Conservation (phyloP, 2,113 vertebrate genomes). For the Microcebus ravelobensis region DNA sequence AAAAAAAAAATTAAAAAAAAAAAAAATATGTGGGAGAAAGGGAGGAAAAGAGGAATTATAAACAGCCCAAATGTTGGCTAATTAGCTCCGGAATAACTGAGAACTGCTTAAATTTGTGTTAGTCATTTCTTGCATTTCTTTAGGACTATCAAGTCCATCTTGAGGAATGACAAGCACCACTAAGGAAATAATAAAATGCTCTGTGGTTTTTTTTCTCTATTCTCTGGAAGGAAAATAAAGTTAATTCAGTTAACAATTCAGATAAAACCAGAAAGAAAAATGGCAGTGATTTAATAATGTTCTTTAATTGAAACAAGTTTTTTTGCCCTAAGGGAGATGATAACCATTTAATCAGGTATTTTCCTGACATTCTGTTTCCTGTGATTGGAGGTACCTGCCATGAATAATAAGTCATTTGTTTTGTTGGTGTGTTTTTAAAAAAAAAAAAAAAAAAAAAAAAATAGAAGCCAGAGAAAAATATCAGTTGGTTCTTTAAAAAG, state of each 20-base stretch:
- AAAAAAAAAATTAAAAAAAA: too few species aligned
- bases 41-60: slow-evolving; percentile 1
- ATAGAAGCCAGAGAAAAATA: too few species aligned
- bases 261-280: slow-evolving; percentile 79
- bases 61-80: slow-evolving; percentile 41
- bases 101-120: slow-evolving; percentile 45
- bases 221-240: slow-evolving; percentile 25
- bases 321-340: slow-evolving; percentile 67
- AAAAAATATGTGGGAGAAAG: slow-evolving; percentile 48
- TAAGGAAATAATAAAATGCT: slow-evolving; percentile 44
- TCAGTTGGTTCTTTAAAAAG: neutral
- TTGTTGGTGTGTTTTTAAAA: slow-evolving; percentile 64
- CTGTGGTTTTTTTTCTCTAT: neutral
- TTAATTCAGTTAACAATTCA: slow-evolving; percentile 74
- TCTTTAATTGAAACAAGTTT: slow-evolving; percentile 77
- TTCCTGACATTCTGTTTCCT: slow-evolving; percentile 77
- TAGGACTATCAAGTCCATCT: neutral
- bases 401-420: slow-evolving; percentile 77
- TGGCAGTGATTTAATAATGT: slow-evolving; percentile 74
- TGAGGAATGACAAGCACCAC: neutral
- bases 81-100: slow-evolving; percentile 43
- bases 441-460: too few species aligned
- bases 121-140: slow-evolving; percentile 50
- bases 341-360: slow-evolving; percentile 78
- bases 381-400: slow-evolving; percentile 62